Percentiles rank a stretch among this genome's conserved stretches.
These are phyloP conservation scores for Xenopus borealis DNA, from an alignment of 2,113 vertebrate species.

Conservation along the genomic window DNA sequence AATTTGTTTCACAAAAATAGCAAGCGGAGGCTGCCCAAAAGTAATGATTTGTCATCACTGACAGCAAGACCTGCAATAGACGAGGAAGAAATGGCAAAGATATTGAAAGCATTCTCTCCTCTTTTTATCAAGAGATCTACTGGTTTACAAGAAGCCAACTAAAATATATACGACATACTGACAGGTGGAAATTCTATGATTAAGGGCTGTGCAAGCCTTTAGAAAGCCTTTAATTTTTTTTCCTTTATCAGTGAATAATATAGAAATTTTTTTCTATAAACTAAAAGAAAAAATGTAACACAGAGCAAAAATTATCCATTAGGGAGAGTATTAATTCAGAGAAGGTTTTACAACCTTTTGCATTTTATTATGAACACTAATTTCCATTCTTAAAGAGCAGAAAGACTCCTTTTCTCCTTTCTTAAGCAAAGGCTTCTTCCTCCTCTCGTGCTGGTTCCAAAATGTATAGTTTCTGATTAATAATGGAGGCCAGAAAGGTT, in stretches of 20 bases:
- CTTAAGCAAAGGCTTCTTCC: neutral
- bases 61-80: conserved; percentile 26
- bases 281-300: neutral
- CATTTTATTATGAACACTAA: conserved; percentile 28
- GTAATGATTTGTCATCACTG: conserved; percentile 42
- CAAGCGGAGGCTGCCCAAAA: conserved; percentile 27
- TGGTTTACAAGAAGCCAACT: neutral
- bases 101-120: conserved; percentile 23
- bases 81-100: neutral
- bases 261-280: neutral
- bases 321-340: conserved; percentile 21
- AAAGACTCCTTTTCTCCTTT: conserved; percentile 8
- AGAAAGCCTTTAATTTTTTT: no score
- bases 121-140: conserved; percentile 39
- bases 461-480: conserved; percentile 12
- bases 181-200: no score
- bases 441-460: neutral
- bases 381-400: conserved; percentile 16
- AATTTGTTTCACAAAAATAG: conserved; percentile 41
- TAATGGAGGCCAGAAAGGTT: conserved; percentile 33
- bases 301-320: neutral
- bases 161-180: no score
- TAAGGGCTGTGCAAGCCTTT: no score
- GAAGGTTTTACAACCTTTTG: conserved; percentile 1
- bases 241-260: no score